Percentiles rank a stretch among this genome's conserved stretches.
Evolutionary conservation across 2,797 vertebrate genomes (phyloP).

Genomic region (Sebastes goodei): DNA sequence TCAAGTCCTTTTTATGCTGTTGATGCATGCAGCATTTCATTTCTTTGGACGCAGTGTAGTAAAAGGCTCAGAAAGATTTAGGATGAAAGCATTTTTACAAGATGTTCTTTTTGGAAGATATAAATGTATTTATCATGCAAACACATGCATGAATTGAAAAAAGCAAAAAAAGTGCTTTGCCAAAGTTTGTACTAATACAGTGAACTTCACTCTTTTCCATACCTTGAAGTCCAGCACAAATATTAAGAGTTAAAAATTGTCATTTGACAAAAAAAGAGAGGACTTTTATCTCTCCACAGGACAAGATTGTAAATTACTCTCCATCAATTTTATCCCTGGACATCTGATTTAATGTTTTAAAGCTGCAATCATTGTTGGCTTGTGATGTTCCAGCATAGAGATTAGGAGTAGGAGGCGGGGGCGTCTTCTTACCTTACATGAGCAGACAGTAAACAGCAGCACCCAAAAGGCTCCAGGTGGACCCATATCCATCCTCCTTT

Average conservation of each 20-base stretch:
- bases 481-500: conserved; percentile 25
- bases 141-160: not conserved
- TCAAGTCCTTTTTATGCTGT: conserved; percentile 20
- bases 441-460: conserved; percentile 38
- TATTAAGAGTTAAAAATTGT: not conserved
- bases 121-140: not conserved
- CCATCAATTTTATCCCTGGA: not conserved
- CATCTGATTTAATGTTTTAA: not conserved
- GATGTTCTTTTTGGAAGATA: not conserved
- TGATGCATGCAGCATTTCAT: not conserved
- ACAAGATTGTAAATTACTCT: not conserved
- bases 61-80: not conserved
- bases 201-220: not conserved
- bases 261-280: not conserved
- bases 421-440: conserved; percentile 55
- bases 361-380: not conserved
- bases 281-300: not conserved
- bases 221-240: not conserved
- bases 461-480: conserved; percentile 34
- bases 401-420: not conserved
- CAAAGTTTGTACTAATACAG: not conserved
- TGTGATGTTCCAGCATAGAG: not conserved
- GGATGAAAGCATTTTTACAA: not conserved
- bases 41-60: conserved; percentile 2
- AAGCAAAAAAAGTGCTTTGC: not conserved